Evolutionary conservation across 37 sponge, comb jelly and placozoan genomes (phyloP).

Genomic region (Aplysina aerophoba): DNA sequence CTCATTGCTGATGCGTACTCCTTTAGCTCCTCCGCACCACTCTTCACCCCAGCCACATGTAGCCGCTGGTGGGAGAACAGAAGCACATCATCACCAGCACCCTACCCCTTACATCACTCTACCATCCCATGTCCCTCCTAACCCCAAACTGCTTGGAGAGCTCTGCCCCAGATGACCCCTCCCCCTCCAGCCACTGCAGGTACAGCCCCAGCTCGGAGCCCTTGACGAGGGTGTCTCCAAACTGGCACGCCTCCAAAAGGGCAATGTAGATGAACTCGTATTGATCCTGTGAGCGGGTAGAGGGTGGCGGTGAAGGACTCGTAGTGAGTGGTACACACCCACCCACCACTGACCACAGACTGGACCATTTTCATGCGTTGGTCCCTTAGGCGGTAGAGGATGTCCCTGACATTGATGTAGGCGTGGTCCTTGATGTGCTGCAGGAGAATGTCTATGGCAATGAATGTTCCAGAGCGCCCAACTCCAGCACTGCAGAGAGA

Average conservation of each 20-base stretch:
- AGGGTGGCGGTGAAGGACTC: neutral
- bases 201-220: neutral
- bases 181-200: neutral
- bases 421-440: constrained; percentile 31
- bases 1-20: neutral
- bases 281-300: constrained; percentile 10
- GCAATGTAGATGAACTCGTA: constrained; percentile 31
- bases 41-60: too few relatives aligned
- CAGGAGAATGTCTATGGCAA: constrained; percentile 35
- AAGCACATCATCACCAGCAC: too few relatives aligned
- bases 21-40: too few relatives aligned
- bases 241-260: constrained; percentile 2
- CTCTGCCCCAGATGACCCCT: neutral
- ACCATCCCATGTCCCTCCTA: too few relatives aligned
- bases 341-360: constrained; percentile 27
- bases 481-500: constrained; percentile 12
- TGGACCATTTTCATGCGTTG: constrained; percentile 45
- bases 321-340: neutral
- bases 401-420: neutral
- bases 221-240: constrained; percentile 2
- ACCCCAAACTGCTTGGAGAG: constrained; percentile 9
- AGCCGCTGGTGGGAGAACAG: too few relatives aligned
- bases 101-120: too few relatives aligned
- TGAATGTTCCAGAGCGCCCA: constrained; percentile 37
- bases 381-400: constrained; percentile 15